Evolutionary conservation across 2,888 invertebrate species (phyloP).

Genomic region (Volucella inflata): DNA sequence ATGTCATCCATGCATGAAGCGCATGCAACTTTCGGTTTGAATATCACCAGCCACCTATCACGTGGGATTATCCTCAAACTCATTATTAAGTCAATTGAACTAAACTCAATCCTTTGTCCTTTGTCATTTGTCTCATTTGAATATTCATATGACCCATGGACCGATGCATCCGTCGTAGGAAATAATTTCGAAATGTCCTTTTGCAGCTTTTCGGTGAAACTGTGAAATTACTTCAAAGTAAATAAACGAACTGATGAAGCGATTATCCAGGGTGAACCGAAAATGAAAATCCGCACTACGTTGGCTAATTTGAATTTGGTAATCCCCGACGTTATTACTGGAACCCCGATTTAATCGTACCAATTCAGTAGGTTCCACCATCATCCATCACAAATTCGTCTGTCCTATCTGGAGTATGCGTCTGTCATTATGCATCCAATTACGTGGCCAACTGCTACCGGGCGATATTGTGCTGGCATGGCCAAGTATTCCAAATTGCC

Average conservation of each 20-base stretch:
- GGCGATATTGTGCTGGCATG: neutral
- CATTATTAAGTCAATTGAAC: no score
- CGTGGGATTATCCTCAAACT: no score
- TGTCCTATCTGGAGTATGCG: constrained; percentile 15
- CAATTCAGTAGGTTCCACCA: constrained; percentile 44
- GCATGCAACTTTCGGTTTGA: no score
- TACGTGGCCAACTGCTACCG: constrained; percentile 64
- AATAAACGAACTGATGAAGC: constrained; percentile 38
- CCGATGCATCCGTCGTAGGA: neutral
- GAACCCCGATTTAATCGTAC: constrained; percentile 49
- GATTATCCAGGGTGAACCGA: constrained; percentile 53
- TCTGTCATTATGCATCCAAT: constrained; percentile 73
- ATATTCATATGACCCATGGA: no score
- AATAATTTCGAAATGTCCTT: neutral
- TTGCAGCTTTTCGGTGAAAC: constrained; percentile 6
- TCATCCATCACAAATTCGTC: constrained; percentile 57
- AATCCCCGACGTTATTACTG: constrained; percentile 46
- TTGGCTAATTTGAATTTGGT: constrained; percentile 68
- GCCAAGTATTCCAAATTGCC: constrained; percentile 61
- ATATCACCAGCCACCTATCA: no score
- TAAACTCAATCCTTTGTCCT: no score
- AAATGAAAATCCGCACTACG: constrained; percentile 22
- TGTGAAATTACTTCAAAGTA: constrained; percentile 45
- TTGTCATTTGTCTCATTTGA: no score
- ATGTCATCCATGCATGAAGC: no score